Percentiles rank a stretch among this genome's conserved stretches.
These are phyloP conservation scores for Nyctalus aviator DNA, from an alignment of 2,797 vertebrate species.

Conservation along the genomic window DNA sequence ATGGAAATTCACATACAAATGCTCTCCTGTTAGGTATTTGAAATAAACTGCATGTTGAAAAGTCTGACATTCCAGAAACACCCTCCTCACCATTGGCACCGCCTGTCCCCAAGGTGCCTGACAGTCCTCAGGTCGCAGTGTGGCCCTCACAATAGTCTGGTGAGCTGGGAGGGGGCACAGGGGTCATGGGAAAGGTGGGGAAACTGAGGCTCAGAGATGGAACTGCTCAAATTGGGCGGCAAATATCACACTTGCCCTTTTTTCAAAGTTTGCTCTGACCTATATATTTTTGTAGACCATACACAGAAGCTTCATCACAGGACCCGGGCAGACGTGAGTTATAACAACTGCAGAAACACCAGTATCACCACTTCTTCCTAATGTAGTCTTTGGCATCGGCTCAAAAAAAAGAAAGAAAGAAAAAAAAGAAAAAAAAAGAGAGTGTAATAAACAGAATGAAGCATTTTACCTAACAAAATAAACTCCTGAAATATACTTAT, in stretches of 20 bases:
- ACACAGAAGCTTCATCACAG: neutral
- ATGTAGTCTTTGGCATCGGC: neutral
- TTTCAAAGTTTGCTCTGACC: neutral
- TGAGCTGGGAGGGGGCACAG: rapidly evolving
- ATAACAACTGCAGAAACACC: neutral
- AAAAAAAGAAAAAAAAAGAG: neutral
- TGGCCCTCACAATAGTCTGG: rapidly evolving
- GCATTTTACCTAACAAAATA: constrained; percentile 28
- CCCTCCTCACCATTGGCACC: rapidly evolving
- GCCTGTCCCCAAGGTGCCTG: rapidly evolving
- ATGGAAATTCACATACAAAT: neutral
- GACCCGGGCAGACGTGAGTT: neutral
- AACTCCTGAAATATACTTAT: constrained; percentile 47
- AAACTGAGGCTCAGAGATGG: rapidly evolving
- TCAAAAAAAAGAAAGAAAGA: neutral
- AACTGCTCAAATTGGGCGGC: rapidly evolving
- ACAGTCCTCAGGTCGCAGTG: neutral
- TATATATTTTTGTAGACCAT: neutral
- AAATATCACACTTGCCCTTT: neutral
- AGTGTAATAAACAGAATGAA: neutral
- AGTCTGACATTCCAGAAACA: neutral
- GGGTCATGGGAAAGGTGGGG: rapidly evolving
- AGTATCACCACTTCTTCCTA: neutral
- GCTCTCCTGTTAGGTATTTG: neutral
- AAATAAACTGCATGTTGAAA: neutral